These are phyloP conservation scores for Tineola bisselliella DNA, from an alignment of 2,888 invertebrate species.

Conservation along the genomic window DNA sequence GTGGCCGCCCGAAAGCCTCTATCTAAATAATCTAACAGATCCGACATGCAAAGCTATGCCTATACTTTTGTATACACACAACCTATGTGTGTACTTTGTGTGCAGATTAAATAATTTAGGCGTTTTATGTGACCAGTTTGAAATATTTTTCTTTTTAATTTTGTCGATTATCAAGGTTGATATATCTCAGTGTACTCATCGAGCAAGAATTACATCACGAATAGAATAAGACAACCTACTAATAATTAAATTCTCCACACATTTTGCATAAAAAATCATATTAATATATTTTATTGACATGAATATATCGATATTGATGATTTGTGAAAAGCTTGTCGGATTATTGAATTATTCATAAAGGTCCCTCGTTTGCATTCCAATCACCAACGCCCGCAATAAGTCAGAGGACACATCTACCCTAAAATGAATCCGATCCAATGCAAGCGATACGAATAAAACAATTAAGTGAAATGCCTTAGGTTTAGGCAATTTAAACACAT, in stretches of 20 bases:
- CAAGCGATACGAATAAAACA: neutral
- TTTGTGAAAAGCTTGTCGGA: conserved; percentile 26
- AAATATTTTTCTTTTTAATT: too few relatives aligned
- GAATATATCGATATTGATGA: conserved; percentile 42
- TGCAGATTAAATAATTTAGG: neutral
- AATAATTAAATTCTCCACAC: too few relatives aligned
- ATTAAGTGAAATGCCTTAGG: too few relatives aligned
- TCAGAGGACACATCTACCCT: conserved; percentile 16
- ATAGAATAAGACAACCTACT: too few relatives aligned
- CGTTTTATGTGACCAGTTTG: neutral
- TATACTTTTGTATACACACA: neutral
- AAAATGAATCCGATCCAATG: neutral
- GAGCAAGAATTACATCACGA: too few relatives aligned
- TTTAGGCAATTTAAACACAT: too few relatives aligned
- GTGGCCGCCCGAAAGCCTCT: conserved; percentile 6
- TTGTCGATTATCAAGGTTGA: too few relatives aligned
- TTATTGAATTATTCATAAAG: conserved; percentile 36
- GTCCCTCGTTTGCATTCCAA: conserved; percentile 34
- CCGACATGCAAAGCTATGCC: neutral
- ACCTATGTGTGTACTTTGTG: neutral
- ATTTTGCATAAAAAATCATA: neutral
- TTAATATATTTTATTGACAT: conserved; percentile 21
- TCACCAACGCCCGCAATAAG: conserved; percentile 22
- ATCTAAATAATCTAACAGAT: neutral
- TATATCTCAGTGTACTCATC: too few relatives aligned